Conservation (phyloP, 2,797 vertebrate species). For the Scarus forsteni region DNA sequence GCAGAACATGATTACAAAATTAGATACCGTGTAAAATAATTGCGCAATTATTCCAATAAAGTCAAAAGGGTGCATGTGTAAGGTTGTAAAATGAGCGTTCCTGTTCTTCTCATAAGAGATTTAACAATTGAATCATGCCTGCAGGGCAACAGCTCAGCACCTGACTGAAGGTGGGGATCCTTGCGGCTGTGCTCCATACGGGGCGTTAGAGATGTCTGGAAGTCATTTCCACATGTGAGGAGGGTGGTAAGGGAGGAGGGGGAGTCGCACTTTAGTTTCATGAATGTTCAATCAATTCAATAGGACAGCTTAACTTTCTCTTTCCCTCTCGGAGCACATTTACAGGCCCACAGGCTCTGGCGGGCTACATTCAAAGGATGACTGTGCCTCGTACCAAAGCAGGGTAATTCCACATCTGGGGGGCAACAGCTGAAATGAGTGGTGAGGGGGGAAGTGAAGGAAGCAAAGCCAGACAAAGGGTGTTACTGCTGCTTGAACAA, state of each 20-base stretch:
- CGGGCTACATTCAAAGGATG: conserved; percentile 80
- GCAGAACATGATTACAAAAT: conserved; percentile 57
- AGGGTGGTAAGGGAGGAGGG: conserved; percentile 72
- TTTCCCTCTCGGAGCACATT: conserved; percentile 79
- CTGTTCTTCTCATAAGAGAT: conserved; percentile 76
- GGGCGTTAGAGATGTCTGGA: conserved; percentile 85
- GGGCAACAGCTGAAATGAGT: conserved; percentile 75
- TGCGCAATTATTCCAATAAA: conserved; percentile 72
- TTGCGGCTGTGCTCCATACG: conserved; percentile 83
- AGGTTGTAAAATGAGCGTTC: conserved; percentile 72
- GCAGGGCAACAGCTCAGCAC: conserved; percentile 83
- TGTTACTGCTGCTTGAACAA: conserved; percentile 53
- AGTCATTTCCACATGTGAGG: conserved; percentile 86
- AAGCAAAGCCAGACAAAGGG: conserved; percentile 42
- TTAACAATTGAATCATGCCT: conserved; percentile 83
- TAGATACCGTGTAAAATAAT: conserved; percentile 66
- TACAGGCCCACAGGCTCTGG: conserved; percentile 83
- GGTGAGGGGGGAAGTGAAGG: conserved; percentile 26
- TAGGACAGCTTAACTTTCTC: conserved; percentile 87
- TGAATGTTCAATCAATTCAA: conserved; percentile 90
- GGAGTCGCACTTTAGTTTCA: conserved; percentile 84
- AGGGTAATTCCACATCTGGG: conserved; percentile 80
- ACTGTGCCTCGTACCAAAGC: conserved; percentile 74
- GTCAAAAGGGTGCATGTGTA: conserved; percentile 58
- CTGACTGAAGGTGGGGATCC: conserved; percentile 84